Conservation (phyloP, 2,888 invertebrate genomes). For the Teleogryllus oceanicus region DNA sequence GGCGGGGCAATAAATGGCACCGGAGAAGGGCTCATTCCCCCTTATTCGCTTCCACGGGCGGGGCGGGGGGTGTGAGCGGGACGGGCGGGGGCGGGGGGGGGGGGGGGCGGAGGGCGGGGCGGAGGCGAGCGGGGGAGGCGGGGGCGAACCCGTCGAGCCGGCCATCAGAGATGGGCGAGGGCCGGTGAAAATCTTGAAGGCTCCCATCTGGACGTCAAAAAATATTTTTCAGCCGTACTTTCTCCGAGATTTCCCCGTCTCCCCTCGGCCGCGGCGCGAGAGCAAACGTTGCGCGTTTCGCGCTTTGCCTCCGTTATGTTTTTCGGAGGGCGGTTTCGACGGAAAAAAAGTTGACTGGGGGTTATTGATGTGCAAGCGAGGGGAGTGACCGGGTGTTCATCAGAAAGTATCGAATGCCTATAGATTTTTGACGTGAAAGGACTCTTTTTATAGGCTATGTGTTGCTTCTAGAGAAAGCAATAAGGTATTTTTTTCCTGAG, state of each 20-base stretch:
- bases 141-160: background rate
- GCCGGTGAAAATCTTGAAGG: conserved; percentile 36
- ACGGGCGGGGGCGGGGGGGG: too few species aligned
- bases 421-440: background rate
- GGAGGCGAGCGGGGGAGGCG: too few species aligned
- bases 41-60: too few species aligned
- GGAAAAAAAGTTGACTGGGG: background rate
- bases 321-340: background rate
- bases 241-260: background rate
- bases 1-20: background rate
- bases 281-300: background rate
- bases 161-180: conserved; percentile 33
- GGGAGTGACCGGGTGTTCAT: background rate
- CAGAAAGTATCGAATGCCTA: background rate
- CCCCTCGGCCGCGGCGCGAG: background rate
- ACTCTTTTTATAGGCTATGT: background rate
- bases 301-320: background rate
- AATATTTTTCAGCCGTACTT: background rate
- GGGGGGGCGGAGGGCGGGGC: too few species aligned
- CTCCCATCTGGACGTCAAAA: conserved; percentile 35
- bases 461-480: background rate
- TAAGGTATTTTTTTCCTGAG: background rate
- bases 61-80: too few species aligned
- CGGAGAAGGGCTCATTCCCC: too few species aligned
- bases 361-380: background rate